Conservation (phyloP, 2,113 vertebrate species). For the Hippopotamus amphibius region DNA sequence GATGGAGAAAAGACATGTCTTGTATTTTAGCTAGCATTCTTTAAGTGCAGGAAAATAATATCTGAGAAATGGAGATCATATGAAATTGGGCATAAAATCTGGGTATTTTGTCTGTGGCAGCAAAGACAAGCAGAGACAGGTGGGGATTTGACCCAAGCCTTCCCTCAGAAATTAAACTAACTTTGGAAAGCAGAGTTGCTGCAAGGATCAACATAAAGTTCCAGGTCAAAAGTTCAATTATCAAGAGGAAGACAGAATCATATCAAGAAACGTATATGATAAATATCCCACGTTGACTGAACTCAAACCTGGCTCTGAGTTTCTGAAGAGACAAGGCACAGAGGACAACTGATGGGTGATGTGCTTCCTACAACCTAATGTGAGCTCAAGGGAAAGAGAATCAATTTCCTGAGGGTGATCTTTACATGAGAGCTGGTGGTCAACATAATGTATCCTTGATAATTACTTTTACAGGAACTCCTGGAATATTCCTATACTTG, state of each 20-base stretch:
- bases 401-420: neutral
- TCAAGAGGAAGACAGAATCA: neutral
- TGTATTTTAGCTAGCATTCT: neutral
- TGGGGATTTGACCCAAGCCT: neutral
- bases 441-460: neutral
- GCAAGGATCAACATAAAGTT: neutral
- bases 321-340: neutral
- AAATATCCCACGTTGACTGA: neutral
- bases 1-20: neutral
- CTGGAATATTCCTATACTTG: neutral
- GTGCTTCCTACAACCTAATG: neutral
- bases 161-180: neutral
- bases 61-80: neutral
- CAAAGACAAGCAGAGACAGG: neutral
- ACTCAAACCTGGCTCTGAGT: neutral
- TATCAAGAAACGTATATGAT: neutral
- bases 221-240: neutral
- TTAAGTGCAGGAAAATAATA: neutral
- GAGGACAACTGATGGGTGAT: neutral
- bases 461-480: conserved; percentile 32
- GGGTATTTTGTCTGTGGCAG: neutral
- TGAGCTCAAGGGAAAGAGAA: neutral
- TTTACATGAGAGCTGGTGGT: neutral
- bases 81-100: neutral
- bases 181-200: neutral